Percentiles rank a stretch among this genome's conserved stretches.
phyloP scores from a whole-genome alignment of 2,113 vertebrate species.

The Lepidothrix coronata region DNA sequence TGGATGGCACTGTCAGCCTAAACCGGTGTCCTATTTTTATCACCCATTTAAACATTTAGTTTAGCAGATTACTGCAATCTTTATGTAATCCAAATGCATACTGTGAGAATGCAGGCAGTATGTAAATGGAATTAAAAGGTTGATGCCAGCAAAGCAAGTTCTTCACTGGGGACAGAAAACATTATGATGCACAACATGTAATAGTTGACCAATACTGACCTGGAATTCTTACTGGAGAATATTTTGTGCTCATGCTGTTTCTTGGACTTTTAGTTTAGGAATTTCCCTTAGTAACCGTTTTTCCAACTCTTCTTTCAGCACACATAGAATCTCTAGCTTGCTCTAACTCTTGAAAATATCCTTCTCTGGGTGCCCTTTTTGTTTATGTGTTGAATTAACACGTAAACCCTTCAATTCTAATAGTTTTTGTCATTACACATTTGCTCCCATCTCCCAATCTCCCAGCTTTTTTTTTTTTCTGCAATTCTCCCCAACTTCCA shows the following conservation, averaged over 20 bases:
- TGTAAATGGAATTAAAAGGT: not conserved
- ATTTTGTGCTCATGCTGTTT: not conserved
- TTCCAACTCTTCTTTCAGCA: not conserved
- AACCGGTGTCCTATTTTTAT: not conserved
- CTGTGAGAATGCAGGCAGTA: not conserved
- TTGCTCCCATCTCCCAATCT: not conserved
- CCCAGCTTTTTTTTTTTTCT: not conserved
- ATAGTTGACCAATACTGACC: not conserved
- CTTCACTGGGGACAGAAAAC: not conserved
- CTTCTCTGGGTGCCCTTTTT: not conserved
- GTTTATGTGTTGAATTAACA: not conserved
- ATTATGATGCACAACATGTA: not conserved
- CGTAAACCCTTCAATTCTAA: not conserved
- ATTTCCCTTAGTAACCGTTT: not conserved
- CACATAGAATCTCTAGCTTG: not conserved
- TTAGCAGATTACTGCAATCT: not conserved
- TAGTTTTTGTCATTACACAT: not conserved
- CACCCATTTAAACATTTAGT: not conserved
- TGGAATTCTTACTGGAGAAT: not conserved
- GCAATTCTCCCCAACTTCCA: fast-evolving
- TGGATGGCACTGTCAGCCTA: fast-evolving
- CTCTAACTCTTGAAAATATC: not conserved
- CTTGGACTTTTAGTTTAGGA: not conserved
- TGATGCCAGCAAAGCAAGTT: not conserved
- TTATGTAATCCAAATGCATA: not conserved